Percentiles rank a stretch among this genome's conserved stretches.
phyloP scores from a whole-genome alignment of 1,140 invertebrate species.

The Heliconius himera region DNA sequence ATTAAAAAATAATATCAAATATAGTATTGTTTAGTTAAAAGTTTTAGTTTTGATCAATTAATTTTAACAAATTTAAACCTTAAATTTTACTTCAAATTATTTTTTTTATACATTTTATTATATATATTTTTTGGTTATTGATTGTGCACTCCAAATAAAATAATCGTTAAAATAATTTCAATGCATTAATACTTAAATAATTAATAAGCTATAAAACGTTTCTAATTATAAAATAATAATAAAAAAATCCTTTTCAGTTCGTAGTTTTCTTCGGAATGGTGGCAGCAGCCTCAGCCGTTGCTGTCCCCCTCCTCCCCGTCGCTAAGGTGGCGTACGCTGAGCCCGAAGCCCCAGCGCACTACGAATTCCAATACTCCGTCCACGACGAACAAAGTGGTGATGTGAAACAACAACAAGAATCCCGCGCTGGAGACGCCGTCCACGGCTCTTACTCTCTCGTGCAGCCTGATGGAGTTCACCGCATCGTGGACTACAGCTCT shows the following conservation, averaged over 20 bases:
- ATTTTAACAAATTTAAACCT: too few relatives aligned
- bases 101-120: too few relatives aligned
- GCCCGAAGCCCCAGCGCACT: slow-evolving; percentile 83
- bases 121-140: too few relatives aligned
- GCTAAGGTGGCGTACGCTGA: slow-evolving; percentile 64
- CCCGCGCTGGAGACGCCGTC: slow-evolving; percentile 82
- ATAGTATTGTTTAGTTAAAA: too few relatives aligned
- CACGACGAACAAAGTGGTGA: slow-evolving; percentile 83
- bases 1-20: neutral
- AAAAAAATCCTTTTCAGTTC: slow-evolving; percentile 50
- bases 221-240: slow-evolving; percentile 1
- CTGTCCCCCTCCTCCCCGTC: slow-evolving; percentile 51
- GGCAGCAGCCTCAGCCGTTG: slow-evolving; percentile 52
- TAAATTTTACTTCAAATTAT: too few relatives aligned
- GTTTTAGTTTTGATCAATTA: too few relatives aligned
- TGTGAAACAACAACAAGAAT: slow-evolving; percentile 74
- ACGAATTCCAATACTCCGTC: slow-evolving; percentile 86
- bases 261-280: slow-evolving; percentile 57
- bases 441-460: slow-evolving; percentile 83
- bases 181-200: neutral
- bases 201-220: neutral
- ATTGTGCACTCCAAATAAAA: neutral
- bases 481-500: slow-evolving; percentile 84
- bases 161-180: neutral
- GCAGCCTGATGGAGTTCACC: slow-evolving; percentile 82